Evolutionary conservation across 2,888 invertebrate species (phyloP), one percentile per base, ranked within the genome.

Genomic region (Odontothrips loti): DNA sequence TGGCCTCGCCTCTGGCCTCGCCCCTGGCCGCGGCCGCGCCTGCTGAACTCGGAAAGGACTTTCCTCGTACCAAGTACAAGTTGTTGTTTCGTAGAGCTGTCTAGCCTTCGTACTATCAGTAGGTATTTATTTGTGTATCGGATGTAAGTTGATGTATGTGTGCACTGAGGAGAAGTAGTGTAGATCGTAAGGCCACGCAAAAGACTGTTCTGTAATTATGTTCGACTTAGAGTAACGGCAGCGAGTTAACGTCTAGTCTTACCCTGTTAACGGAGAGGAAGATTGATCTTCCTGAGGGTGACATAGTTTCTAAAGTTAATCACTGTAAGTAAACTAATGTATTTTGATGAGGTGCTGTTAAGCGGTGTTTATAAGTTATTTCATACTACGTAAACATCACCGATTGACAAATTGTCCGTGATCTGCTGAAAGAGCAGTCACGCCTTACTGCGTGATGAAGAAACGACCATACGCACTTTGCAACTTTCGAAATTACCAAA

Each of bases 201-300:
- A 75, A 75, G 68, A 75, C 68, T 75, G 68, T 75, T 27, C 68
- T 27, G 68, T 75, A 75, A 27, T 12, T 75, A 43, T 75, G 68
- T 75, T 75, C 68, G 23, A 23, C 27, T 27, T 27, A 75, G 68
- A 23, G 68, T 58, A 20, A 58, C 17, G 20, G 58, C 58, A 20
- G 20, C 58, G 58, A 58, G 58, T 58, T 43, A 75, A 75, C 27
- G 68, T 75, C 68, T 75, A 75, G 68, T 75, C 68, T 75, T 75
- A 10, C 34, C 34, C 34, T 43, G 34, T 43, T 43, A 6, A 43
- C 34, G 34, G 34, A 43, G 6, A 43, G 34, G 34, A 43, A 43
- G 34, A 43, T 43, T 43, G 34, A 43, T 43, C 34, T 43, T 43
- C 34, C 34, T 43, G 34, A 43, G 34, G 34, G 34, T 43, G 34